Conservation (phyloP, 2,797 vertebrate species). For the Ceryle rudis region DNA sequence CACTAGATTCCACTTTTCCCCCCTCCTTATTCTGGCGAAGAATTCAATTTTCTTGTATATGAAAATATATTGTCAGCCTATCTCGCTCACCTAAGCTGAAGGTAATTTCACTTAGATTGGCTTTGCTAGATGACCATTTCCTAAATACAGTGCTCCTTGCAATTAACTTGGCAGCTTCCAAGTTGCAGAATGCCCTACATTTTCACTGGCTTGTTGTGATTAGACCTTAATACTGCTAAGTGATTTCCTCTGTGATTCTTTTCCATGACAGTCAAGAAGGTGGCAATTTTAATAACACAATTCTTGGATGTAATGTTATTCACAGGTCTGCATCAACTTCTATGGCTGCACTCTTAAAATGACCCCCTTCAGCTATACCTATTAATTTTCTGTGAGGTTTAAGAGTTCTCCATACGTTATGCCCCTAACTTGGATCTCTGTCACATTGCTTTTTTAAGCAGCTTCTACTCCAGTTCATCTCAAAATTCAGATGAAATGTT, state of each 20-base stretch:
- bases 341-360: not conserved
- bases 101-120: not conserved
- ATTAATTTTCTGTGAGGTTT: not conserved
- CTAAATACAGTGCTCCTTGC: not conserved
- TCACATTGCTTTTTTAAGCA: not conserved
- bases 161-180: not conserved
- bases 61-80: conserved; percentile 16
- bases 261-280: not conserved
- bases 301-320: not conserved
- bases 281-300: not conserved
- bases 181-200: not conserved
- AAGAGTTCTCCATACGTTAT: not conserved
- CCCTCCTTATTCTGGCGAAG: not conserved
- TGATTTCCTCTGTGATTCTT: not conserved
- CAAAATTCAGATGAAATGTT: conserved; percentile 6
- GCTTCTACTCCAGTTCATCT: not conserved
- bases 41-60: conserved; percentile 45
- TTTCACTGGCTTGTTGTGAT: not conserved
- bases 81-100: conserved; percentile 18
- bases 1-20: not conserved
- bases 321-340: not conserved
- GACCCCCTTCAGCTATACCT: not conserved
- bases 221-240: not conserved
- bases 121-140: not conserved
- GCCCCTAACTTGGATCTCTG: not conserved